A percentile compares a stretch with the other conserved stretches of the same genome.
Evolutionary conservation across 37 sponge, comb jelly and placozoan genomes (phyloP).

Genomic region (Tethya wilhelma): DNA sequence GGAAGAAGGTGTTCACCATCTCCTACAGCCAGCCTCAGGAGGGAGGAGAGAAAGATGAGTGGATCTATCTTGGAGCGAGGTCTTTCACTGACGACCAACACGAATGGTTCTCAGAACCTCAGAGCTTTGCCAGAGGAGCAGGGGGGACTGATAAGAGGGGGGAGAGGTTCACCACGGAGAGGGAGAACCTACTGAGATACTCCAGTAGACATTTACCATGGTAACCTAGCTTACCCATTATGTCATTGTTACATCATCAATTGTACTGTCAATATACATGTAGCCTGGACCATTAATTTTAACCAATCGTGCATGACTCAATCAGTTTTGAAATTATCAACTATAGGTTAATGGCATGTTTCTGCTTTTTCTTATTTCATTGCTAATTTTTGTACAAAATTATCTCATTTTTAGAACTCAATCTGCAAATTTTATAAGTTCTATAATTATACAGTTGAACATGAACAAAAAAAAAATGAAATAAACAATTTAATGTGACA

Average conservation of each 20-base stretch:
- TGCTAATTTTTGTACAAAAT: background rate
- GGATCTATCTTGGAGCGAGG: background rate
- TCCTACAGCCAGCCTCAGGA: background rate
- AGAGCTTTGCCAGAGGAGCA: background rate
- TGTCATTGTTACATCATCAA: no score
- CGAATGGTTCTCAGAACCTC: no score
- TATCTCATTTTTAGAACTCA: no score
- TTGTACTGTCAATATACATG: background rate
- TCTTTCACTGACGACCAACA: no score
- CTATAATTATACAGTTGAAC: no score
- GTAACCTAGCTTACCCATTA: background rate
- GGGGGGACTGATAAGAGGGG: background rate
- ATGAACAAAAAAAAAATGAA: no score
- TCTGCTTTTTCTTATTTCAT: background rate
- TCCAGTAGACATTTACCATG: background rate
- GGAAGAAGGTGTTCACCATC: slow-evolving; percentile 17
- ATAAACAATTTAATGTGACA: no score
- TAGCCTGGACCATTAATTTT: background rate
- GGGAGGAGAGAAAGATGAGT: background rate
- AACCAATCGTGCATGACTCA: background rate
- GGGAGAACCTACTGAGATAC: background rate
- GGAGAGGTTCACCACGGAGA: background rate
- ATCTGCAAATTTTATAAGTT: no score
- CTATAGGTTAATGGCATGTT: background rate
- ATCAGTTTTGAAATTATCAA: background rate